Conservation (phyloP, 2,113 vertebrate genomes). For the Neotoma lepida region DNA sequence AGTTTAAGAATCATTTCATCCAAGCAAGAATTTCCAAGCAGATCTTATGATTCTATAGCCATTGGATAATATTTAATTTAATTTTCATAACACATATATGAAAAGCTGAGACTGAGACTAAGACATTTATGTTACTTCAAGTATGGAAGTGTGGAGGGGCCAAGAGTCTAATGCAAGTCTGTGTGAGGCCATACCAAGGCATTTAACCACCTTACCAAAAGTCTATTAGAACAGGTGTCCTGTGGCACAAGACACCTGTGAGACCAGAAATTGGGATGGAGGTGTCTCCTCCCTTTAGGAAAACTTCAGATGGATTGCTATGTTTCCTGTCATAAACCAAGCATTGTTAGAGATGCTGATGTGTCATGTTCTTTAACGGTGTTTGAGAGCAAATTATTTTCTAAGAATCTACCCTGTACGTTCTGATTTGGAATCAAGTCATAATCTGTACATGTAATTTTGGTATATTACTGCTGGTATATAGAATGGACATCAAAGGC, state of each 20-base stretch:
- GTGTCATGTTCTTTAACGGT: not conserved
- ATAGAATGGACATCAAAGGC: not conserved
- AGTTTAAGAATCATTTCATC: not conserved
- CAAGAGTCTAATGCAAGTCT: not conserved
- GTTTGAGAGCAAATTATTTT: conserved; percentile 23
- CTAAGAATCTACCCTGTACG: not conserved
- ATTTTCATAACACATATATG: conserved; percentile 1
- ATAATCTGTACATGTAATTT: not conserved
- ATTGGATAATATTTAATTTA: conserved; percentile 51
- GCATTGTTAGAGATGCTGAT: not conserved
- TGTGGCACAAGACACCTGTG: not conserved
- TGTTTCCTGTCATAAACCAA: not conserved
- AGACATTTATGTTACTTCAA: not conserved
- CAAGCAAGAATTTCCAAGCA: conserved; percentile 31
- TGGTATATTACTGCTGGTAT: conserved; percentile 8
- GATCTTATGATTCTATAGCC: not conserved
- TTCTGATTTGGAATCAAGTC: conserved; percentile 20
- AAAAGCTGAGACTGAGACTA: conserved; percentile 23
- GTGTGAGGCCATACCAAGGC: not conserved
- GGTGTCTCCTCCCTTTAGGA: not conserved
- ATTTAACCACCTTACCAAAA: not conserved
- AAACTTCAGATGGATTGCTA: not conserved
- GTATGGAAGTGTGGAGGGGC: not conserved
- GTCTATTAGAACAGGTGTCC: not conserved
- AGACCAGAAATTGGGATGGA: not conserved